These are phyloP conservation scores for Urechis unicinctus DNA, from an alignment of 2,888 invertebrate genomes.

Conservation along the genomic window DNA sequence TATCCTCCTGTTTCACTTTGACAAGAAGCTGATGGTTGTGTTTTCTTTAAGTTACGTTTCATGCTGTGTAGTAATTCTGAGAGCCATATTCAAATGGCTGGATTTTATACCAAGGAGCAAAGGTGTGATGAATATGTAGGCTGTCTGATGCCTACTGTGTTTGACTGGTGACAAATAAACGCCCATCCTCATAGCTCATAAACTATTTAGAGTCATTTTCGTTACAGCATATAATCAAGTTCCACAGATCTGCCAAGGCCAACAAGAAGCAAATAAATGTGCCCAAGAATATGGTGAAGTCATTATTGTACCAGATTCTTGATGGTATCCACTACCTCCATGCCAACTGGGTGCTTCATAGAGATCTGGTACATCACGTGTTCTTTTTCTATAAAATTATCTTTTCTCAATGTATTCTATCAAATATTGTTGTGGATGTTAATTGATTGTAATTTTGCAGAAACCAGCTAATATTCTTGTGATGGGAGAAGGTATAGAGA, in stretches of 20 bases:
- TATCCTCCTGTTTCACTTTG: too few relatives aligned
- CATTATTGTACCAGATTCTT: conserved; percentile 91
- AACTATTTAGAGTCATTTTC: conserved; percentile 4
- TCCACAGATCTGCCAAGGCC: conserved; percentile 94
- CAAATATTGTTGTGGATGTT: background rate
- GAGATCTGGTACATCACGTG: conserved; percentile 73
- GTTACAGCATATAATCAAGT: conserved; percentile 89
- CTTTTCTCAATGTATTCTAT: background rate
- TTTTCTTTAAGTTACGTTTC: too few relatives aligned
- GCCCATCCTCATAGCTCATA: too few relatives aligned
- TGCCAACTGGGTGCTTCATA: conserved; percentile 96
- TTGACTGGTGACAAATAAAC: background rate
- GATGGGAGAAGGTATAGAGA: conserved; percentile 96
- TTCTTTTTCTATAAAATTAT: conserved; percentile 54
- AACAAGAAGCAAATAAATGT: conserved; percentile 94
- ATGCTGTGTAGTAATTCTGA: too few relatives aligned
- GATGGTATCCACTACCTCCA: conserved; percentile 99
- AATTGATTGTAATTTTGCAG: conserved; percentile 50
- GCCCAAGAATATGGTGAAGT: conserved; percentile 80
- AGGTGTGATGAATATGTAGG: too few relatives aligned
- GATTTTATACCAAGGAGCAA: too few relatives aligned
- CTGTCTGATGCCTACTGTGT: too few relatives aligned
- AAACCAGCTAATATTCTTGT: conserved; percentile 99
- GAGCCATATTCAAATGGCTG: too few relatives aligned
- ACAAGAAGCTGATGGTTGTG: too few relatives aligned